Evolutionary conservation across 1,140 invertebrate species (phyloP).

Genomic region (Brachystomella parvula): DNA sequence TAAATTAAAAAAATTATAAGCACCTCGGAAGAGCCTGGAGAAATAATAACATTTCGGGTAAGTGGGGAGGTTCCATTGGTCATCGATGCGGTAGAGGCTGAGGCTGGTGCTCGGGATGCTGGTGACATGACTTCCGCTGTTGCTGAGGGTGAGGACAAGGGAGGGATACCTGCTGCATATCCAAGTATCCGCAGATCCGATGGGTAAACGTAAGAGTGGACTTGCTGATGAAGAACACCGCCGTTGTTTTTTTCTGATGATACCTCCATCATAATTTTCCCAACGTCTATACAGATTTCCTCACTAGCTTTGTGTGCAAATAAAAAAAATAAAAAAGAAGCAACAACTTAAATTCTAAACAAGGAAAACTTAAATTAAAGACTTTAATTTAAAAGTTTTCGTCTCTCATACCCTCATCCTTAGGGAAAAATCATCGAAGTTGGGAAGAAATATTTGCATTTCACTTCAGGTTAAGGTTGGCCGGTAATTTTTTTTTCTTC

Average conservation of each 20-base stretch:
- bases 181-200: constrained; percentile 35
- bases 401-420: neutral
- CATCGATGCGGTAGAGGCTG: constrained; percentile 18
- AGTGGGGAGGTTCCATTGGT: constrained; percentile 17
- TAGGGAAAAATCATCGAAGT: constrained; percentile 3
- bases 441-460: constrained; percentile 5
- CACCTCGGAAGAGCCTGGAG: constrained; percentile 34
- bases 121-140: constrained; percentile 1
- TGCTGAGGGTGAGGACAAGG: constrained; percentile 17
- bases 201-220: constrained; percentile 31
- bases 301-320: neutral
- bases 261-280: constrained; percentile 36
- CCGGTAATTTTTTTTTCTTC: no score
- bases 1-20: constrained; percentile 2
- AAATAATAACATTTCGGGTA: constrained; percentile 34
- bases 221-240: constrained; percentile 21
- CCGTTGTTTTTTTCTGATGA: constrained; percentile 30
- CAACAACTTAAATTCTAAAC: neutral
- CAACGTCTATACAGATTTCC: neutral
- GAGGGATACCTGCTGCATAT: constrained; percentile 25
- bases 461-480: no score
- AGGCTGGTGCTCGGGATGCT: constrained; percentile 1
- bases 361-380: neutral
- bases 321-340: neutral
- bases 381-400: neutral